Percentiles rank a stretch among this genome's conserved stretches.
phyloP scores from a whole-genome alignment of 2,797 vertebrate genomes.

The Siniperca undulata region DNA sequence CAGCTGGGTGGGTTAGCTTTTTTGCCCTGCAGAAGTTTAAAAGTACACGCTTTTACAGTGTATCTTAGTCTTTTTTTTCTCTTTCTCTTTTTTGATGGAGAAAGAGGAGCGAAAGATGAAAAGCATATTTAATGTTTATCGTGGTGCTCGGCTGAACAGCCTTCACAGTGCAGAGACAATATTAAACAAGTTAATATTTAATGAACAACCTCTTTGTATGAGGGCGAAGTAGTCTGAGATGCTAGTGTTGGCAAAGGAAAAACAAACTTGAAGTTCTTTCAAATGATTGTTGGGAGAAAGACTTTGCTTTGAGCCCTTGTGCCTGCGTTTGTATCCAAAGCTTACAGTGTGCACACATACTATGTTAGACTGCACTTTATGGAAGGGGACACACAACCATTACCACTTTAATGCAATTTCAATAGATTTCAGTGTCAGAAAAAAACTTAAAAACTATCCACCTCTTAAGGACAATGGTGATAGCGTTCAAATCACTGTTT shows the following conservation, averaged over 20 bases:
- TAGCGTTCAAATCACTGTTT: conserved; percentile 31
- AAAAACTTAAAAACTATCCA: conserved; percentile 25
- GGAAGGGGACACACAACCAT: conserved; percentile 48
- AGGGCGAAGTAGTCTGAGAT: conserved; percentile 81
- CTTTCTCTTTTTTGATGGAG: conserved; percentile 78
- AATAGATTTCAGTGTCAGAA: conserved; percentile 47
- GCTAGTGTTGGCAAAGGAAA: conserved; percentile 83
- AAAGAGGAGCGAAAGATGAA: conserved; percentile 86
- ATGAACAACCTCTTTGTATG: conserved; percentile 87
- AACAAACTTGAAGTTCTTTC: conserved; percentile 87
- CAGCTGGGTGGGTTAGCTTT: conserved; percentile 71
- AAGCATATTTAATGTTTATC: conserved; percentile 91
- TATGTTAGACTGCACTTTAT: conserved; percentile 38
- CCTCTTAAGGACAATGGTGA: conserved; percentile 25
- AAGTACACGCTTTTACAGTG: conserved; percentile 75
- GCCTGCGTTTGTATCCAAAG: conserved; percentile 63
- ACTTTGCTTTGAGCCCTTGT: conserved; percentile 76
- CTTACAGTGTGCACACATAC: conserved; percentile 32
- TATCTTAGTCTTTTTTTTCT: conserved; percentile 56
- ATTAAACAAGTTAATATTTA: conserved; percentile 92
- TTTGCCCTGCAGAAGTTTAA: conserved; percentile 83
- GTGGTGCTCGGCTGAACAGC: conserved; percentile 82
- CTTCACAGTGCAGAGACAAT: conserved; percentile 87
- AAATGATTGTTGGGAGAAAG: conserved; percentile 78
- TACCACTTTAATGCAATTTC: conserved; percentile 50